A percentile compares a stretch with the other conserved stretches of the same genome.
Evolutionary conservation across 2,113 vertebrate genomes (phyloP).

Genomic region (Sminthopsis crassicaudata): DNA sequence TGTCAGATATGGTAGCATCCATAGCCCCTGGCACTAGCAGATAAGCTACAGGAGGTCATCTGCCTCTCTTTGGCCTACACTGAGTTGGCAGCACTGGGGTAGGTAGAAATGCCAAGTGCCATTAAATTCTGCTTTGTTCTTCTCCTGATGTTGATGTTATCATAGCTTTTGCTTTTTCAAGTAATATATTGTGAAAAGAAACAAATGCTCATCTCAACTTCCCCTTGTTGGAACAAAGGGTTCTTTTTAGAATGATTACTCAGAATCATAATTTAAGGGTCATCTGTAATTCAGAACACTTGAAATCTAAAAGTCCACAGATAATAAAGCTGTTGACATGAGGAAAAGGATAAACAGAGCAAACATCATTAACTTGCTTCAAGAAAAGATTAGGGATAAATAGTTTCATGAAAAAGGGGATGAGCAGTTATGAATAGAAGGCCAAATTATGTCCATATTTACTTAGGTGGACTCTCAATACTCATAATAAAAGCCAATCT

Average conservation of each 20-base stretch:
- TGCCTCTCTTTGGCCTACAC: background rate
- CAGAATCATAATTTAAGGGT: slow-evolving; percentile 18
- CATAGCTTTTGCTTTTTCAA: background rate
- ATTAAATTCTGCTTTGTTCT: slow-evolving; percentile 17
- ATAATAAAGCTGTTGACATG: background rate
- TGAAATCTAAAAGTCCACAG: slow-evolving; percentile 10
- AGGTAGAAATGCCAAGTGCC: background rate
- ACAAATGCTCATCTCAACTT: background rate
- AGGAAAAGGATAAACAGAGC: background rate
- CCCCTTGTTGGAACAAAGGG: background rate
- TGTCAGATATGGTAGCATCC: background rate
- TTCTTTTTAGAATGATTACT: slow-evolving; percentile 28
- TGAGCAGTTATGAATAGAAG: background rate
- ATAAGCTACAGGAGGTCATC: background rate
- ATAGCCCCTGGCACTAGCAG: background rate
- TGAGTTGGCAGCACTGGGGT: background rate
- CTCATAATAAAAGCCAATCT: background rate
- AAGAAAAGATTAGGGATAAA: slow-evolving; percentile 6
- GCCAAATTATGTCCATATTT: background rate
- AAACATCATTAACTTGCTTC: background rate
- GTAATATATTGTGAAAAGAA: background rate
- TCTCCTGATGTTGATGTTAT: background rate
- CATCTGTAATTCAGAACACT: background rate
- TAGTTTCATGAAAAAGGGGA: background rate
- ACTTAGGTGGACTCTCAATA: background rate